phyloP scores from a whole-genome alignment of 2,797 vertebrate species.

The Poeciliopsis infans region DNA sequence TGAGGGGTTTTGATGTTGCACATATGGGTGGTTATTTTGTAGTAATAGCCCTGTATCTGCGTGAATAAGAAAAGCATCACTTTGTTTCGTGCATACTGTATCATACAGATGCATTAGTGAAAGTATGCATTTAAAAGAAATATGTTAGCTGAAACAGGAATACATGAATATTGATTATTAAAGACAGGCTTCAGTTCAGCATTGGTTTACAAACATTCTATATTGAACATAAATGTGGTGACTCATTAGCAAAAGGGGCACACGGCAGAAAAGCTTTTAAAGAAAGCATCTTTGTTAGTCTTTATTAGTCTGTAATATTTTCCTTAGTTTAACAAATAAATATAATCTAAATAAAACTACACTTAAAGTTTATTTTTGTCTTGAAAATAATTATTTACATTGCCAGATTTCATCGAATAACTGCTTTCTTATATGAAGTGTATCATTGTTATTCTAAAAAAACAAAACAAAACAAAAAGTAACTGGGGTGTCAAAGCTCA shows the following conservation, averaged over 20 bases:
- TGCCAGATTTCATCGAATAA: not conserved
- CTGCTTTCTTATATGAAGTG: not conserved
- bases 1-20: not conserved
- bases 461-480: not conserved
- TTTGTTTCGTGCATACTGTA: not conserved
- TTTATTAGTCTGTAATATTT: conserved; percentile 14
- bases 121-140: not conserved
- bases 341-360: not conserved
- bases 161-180: not conserved
- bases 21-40: not conserved
- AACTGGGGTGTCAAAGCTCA: not conserved
- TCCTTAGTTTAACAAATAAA: not conserved
- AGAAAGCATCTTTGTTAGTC: conserved; percentile 14
- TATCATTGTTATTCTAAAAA: not conserved
- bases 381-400: not conserved
- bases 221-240: conserved; percentile 11
- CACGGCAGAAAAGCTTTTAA: conserved; percentile 38
- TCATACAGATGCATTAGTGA: not conserved
- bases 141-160: not conserved
- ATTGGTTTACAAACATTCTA: not conserved
- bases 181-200: not conserved
- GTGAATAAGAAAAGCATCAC: not conserved
- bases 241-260: conserved; percentile 19
- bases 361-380: not conserved
- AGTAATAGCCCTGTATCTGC: not conserved